Conservation (phyloP, 1,140 invertebrate genomes). For the Hypothenemus hampei region DNA sequence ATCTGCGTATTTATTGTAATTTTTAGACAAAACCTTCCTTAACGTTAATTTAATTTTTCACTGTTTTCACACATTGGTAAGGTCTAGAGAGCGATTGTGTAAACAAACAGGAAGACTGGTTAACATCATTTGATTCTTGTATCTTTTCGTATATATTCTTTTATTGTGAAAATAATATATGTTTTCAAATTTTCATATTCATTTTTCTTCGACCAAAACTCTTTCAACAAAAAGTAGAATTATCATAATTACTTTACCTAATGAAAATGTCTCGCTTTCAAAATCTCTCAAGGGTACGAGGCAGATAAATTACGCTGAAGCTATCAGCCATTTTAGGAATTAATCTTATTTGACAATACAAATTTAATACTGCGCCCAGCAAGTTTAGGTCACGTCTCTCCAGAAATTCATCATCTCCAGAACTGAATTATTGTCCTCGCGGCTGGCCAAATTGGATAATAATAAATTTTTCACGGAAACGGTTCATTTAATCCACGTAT, state of each 20-base stretch:
- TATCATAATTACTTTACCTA: constrained; percentile 18
- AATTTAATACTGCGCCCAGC: constrained; percentile 18
- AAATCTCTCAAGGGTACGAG: constrained; percentile 14
- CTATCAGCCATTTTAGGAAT: constrained; percentile 18
- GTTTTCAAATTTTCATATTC: too few species aligned
- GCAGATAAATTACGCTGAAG: constrained; percentile 10
- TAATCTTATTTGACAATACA: constrained; percentile 23
- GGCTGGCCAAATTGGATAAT: not conserved
- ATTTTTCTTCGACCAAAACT: too few species aligned
- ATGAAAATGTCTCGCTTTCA: constrained; percentile 9
- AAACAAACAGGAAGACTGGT: too few species aligned
- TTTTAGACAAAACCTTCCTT: too few species aligned
- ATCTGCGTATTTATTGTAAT: too few species aligned
- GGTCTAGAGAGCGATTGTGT: too few species aligned
- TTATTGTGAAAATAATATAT: too few species aligned
- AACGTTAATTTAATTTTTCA: too few species aligned
- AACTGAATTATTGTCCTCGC: constrained; percentile 12
- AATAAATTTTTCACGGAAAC: not conserved
- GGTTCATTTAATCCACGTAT: not conserved
- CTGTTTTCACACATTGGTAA: too few species aligned
- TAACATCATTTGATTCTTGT: too few species aligned
- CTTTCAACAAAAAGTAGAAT: constrained; percentile 5
- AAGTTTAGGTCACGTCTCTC: constrained; percentile 15
- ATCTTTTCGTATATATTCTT: too few species aligned
- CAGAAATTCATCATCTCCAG: constrained; percentile 18